A percentile compares a stretch with the other conserved stretches of the same genome.
Evolutionary conservation across 2,113 vertebrate species (phyloP).

Genomic region (Gadus chalcogrammus): DNA sequence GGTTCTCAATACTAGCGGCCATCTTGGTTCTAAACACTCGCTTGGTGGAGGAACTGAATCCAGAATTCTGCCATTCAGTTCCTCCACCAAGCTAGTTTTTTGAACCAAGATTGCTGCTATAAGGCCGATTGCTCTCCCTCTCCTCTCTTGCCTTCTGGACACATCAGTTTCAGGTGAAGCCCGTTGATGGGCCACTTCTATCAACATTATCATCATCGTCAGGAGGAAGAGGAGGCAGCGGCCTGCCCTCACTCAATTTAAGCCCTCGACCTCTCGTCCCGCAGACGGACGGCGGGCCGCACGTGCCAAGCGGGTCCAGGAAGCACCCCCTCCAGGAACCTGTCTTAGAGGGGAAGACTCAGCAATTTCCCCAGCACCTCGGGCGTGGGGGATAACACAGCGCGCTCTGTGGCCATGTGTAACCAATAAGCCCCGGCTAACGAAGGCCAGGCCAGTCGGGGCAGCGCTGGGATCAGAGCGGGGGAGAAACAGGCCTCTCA

Average conservation of each 20-base stretch:
- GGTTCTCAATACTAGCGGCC: too few species aligned
- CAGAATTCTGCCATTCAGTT: too few species aligned
- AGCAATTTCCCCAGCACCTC: constrained; percentile 80
- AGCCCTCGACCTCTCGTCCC: constrained; percentile 40
- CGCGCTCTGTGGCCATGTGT: constrained; percentile 69
- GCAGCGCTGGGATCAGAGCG: constrained; percentile 32
- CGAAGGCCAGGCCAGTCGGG: constrained; percentile 70
- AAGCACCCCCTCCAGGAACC: constrained; percentile 66
- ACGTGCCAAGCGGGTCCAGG: constrained; percentile 71
- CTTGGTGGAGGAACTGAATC: too few species aligned
- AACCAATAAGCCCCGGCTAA: constrained; percentile 78
- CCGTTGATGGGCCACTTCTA: constrained; percentile 33
- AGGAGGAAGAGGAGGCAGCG: constrained; percentile 29
- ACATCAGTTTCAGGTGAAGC: constrained; percentile 59
- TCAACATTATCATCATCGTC: background rate
- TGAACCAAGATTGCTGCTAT: too few species aligned
- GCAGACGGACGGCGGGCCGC: constrained; percentile 71
- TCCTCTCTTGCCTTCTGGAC: constrained; percentile 43
- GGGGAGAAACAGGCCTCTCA: constrained; percentile 54
- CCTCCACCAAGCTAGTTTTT: too few species aligned
- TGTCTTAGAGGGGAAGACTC: constrained; percentile 66
- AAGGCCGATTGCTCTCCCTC: too few species aligned
- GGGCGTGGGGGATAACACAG: constrained; percentile 69
- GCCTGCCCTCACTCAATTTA: constrained; percentile 48
- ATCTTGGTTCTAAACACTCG: too few species aligned